Evolutionary conservation across 2,797 vertebrate species (phyloP), one percentile per base, ranked within the genome.

Genomic region (Rhinella marina): DNA sequence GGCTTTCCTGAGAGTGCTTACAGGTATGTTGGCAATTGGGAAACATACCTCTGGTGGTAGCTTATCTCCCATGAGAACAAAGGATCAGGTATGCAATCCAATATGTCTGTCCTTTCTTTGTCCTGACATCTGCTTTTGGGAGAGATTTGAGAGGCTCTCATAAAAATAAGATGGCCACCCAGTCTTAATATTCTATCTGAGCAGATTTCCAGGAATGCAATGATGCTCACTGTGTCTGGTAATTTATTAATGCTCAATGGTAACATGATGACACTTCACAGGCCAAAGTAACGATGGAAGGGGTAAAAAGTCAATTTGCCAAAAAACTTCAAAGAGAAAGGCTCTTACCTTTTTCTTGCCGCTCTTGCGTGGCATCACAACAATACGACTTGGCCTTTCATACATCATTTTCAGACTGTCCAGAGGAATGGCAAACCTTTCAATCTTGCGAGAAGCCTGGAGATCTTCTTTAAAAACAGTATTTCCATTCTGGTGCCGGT

Each of bases 331-430:
- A 17, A 57, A 17, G 14, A 25, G 2, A 29, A 50, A 25, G 0
- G 17, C 27, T 4, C 73, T 73, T 86, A 89, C 88, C 88, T 83
- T 89, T 84, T 76, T 89, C 64, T 84, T 89, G 56, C 7, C 62
- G 41, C 72, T 54, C 79, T 59, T 83, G 5, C 88, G 80, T 75
- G 88, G 85, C 85, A 89, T 70, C 52, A 89, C 85, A 32, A 89
- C 81, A 68, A 89, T 87, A 48, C 88, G 88, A 84, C 88, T 89
- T 56, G 94, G 93, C 7, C 90, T 87, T 88, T 96, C 95, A 0
- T 95, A 96, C 81, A 88, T 93, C 85, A 92, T 95, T 84, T 92
- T 93, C 70, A 96, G 92, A 87, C 94, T 94, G 64, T 95, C 94
- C 25, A 95, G 92, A 6, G 94, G 92, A 25, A 93, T 89, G 50